A percentile compares a stretch with the other conserved stretches of the same genome.
Evolutionary conservation across 2,113 vertebrate species (phyloP).

Genomic region (Ciconia stormi): DNA sequence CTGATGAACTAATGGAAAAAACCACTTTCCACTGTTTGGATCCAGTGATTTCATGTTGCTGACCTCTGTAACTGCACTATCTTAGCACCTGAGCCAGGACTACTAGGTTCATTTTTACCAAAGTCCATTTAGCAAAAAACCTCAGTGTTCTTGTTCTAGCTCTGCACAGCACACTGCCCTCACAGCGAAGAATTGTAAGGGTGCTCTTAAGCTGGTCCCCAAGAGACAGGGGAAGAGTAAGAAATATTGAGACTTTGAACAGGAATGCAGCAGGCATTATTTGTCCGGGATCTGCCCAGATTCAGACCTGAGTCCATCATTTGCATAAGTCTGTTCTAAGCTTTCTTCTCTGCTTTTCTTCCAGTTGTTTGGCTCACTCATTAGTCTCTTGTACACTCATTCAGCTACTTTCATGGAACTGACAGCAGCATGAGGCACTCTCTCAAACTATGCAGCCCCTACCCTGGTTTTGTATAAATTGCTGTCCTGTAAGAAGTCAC

Average conservation of each 20-base stretch:
- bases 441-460: neutral
- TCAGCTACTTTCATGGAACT: neutral
- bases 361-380: neutral
- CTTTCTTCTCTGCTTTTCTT: neutral
- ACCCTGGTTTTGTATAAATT: neutral
- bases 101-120: neutral
- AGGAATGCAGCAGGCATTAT: neutral
- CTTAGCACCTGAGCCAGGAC: neutral
- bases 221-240: neutral
- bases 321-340: neutral
- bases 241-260: neutral
- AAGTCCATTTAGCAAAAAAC: neutral
- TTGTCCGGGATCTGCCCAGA: neutral
- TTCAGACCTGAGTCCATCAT: neutral
- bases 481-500: neutral
- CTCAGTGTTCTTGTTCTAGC: neutral
- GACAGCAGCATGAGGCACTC: neutral
- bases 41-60: neutral
- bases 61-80: neutral
- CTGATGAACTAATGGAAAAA: neutral
- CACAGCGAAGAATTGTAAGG: neutral
- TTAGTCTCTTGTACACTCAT: neutral
- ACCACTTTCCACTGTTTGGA: neutral
- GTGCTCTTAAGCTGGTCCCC: neutral
- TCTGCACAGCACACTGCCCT: neutral